phyloP scores from a whole-genome alignment of 2,113 vertebrate genomes.

The Accipiter cooperii region DNA sequence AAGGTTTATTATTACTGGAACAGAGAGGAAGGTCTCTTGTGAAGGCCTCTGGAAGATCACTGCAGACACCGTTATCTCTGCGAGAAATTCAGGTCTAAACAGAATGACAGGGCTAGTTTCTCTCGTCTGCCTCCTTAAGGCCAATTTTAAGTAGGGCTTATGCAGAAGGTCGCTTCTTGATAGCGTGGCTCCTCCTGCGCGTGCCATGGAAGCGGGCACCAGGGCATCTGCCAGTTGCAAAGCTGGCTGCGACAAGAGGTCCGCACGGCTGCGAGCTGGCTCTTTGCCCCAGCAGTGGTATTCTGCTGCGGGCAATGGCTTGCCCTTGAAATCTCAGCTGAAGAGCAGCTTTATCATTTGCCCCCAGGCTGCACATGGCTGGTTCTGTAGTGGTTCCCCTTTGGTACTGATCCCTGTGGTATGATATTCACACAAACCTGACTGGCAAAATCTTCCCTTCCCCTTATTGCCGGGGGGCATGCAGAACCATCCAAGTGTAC shows the following conservation, averaged over 20 bases:
- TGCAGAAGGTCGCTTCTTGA: not conserved
- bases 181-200: rapidly evolving
- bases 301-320: rapidly evolving
- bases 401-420: not conserved
- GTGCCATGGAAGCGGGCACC: not conserved
- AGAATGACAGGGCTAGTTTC: not conserved
- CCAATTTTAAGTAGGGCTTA: not conserved
- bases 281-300: not conserved
- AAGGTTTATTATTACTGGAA: constrained; percentile 44
- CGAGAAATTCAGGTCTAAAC: not conserved
- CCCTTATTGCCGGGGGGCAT: not conserved
- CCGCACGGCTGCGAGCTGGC: not conserved
- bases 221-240: not conserved
- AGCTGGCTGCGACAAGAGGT: too few relatives aligned
- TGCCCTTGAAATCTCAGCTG: not conserved
- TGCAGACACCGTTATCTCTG: not conserved
- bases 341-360: not conserved
- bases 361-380: not conserved
- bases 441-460: not conserved
- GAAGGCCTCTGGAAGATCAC: constrained; percentile 24
- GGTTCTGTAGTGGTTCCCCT: not conserved
- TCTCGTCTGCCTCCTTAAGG: not conserved
- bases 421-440: not conserved
- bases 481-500: not conserved
- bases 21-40: not conserved